Percentiles rank a stretch among this genome's conserved stretches.
Conservation (phyloP, 2,797 vertebrate genomes). For the Sphenodon punctatus region DNA sequence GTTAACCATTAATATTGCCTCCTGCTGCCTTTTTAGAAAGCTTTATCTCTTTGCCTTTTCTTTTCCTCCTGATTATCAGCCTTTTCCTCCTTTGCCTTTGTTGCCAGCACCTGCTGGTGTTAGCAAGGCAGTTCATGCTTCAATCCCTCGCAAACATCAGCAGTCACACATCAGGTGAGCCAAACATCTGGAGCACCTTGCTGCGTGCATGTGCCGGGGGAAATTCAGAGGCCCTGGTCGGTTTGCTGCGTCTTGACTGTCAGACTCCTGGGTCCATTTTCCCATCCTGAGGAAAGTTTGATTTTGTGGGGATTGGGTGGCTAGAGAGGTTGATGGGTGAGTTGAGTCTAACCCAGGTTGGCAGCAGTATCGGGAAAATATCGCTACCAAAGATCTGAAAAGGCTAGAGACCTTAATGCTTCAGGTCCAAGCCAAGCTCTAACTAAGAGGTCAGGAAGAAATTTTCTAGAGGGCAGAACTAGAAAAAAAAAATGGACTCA, state of each 20-base stretch:
- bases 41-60: slow-evolving; percentile 35
- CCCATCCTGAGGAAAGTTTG: not conserved
- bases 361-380: no score
- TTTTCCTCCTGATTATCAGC: slow-evolving; percentile 55
- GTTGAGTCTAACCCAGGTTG: no score
- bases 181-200: not conserved
- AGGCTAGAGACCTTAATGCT: not conserved
- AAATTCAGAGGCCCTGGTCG: not conserved
- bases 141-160: not conserved
- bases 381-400: not conserved
- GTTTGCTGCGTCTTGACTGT: not conserved
- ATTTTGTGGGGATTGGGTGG: not conserved
- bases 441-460: not conserved
- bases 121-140: not conserved
- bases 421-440: not conserved
- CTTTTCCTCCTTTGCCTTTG: slow-evolving; percentile 39
- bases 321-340: slow-evolving; percentile 27
- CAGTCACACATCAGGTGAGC: not conserved
- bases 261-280: no score
- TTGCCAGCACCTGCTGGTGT: slow-evolving; percentile 4
- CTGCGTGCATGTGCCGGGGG: not conserved
- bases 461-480: slow-evolving; percentile 12
- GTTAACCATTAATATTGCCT: slow-evolving; percentile 33
- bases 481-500: no score
- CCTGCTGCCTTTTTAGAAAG: not conserved